Conservation (phyloP, 2,797 vertebrate species). For the Limosa lapponica region DNA sequence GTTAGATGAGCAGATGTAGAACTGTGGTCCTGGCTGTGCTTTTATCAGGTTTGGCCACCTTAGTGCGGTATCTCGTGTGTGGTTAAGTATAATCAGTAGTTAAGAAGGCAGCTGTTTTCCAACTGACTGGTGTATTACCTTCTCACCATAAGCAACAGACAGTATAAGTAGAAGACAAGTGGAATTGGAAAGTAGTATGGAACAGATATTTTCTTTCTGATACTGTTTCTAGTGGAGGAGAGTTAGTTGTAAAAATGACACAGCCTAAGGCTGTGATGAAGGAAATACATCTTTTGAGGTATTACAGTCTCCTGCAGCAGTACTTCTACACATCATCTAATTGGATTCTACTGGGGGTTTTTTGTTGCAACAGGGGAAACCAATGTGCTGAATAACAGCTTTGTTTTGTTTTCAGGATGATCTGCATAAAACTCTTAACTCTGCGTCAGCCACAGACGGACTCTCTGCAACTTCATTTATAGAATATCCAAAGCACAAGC, state of each 20-base stretch:
- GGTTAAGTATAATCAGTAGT: not conserved
- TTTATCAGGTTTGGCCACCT: not conserved
- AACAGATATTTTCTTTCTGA: not conserved
- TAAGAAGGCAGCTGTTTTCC: not conserved
- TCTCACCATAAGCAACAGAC: not conserved
- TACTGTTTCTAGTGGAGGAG: not conserved
- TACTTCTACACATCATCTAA: not conserved
- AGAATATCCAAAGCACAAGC: constrained; percentile 85
- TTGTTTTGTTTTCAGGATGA: constrained; percentile 64
- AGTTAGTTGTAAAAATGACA: not conserved
- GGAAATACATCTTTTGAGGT: not conserved
- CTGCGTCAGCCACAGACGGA: constrained; percentile 69
- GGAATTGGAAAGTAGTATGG: not conserved
- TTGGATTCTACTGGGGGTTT: not conserved
- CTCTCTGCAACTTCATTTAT: constrained; percentile 83
- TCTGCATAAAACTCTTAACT: constrained; percentile 35
- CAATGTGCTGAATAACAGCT: not conserved
- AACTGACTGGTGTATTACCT: not conserved
- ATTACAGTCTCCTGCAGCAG: not conserved
- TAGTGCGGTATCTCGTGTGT: rapidly evolving
- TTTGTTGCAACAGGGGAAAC: not conserved
- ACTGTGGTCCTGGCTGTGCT: not conserved
- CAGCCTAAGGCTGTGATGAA: not conserved
- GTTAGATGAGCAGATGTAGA: not conserved
- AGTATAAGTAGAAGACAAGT: not conserved